Percentiles rank a stretch among this genome's conserved stretches.
phyloP scores from a whole-genome alignment of 2,797 vertebrate genomes.

The Poecilia wingei region DNA sequence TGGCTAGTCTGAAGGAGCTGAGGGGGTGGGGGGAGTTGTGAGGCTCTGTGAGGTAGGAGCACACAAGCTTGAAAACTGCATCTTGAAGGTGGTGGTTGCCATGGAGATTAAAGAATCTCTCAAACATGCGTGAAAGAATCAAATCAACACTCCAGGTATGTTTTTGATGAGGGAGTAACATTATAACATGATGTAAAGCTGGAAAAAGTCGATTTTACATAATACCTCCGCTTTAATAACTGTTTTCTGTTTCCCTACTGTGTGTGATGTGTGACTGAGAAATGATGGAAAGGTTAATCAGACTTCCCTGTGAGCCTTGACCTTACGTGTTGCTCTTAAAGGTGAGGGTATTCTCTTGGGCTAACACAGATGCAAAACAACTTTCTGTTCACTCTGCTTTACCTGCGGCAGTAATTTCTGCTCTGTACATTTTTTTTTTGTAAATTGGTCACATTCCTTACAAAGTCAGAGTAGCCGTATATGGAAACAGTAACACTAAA shows the following conservation, averaged over 20 bases:
- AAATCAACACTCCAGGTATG: too few species aligned
- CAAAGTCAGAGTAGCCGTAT: background rate
- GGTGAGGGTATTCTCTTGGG: background rate
- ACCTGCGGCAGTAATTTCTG: background rate
- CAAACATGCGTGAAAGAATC: too few species aligned
- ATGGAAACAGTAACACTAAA: background rate
- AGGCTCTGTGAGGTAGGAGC: too few species aligned
- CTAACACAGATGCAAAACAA: background rate
- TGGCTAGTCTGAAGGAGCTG: too few species aligned
- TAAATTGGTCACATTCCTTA: background rate
- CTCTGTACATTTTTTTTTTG: background rate
- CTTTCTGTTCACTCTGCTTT: background rate
- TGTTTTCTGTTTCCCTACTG: background rate
- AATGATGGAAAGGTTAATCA: background rate
- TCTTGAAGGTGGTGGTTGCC: too few species aligned
- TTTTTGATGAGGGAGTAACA: too few species aligned
- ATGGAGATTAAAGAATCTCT: too few species aligned
- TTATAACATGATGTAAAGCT: too few species aligned
- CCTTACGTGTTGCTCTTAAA: background rate
- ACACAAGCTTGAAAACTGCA: too few species aligned
- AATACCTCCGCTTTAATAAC: too few species aligned
- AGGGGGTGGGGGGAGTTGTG: too few species aligned
- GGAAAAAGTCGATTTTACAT: too few species aligned
- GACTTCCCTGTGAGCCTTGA: background rate
- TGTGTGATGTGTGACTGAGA: background rate